These are phyloP conservation scores for Jaculus jaculus DNA, from an alignment of 2,113 vertebrate genomes.

Conservation along the genomic window DNA sequence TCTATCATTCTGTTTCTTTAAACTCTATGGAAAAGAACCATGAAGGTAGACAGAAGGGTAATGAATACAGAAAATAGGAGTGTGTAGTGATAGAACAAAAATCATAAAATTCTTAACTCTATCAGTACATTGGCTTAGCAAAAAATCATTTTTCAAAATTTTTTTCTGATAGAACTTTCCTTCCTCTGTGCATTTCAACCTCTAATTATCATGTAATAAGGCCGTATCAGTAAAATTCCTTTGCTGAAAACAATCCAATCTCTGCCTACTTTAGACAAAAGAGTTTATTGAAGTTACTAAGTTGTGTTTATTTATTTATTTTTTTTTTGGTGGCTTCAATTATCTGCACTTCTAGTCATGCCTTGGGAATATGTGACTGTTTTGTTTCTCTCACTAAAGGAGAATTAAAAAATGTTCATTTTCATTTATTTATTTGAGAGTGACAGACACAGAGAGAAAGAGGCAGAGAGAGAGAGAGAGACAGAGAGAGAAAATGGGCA, in stretches of 20 bases:
- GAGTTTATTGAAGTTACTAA: not conserved
- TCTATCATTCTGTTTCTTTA: not conserved
- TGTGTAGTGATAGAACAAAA: not conserved
- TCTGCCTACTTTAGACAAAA: constrained; percentile 7
- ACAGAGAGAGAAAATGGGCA: no score
- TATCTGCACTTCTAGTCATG: not conserved
- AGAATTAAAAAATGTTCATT: no score
- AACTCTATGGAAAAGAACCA: constrained; percentile 2
- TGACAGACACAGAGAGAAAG: no score
- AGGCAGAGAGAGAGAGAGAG: no score
- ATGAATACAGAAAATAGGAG: constrained; percentile 14
- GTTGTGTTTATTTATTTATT: not conserved
- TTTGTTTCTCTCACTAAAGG: not conserved
- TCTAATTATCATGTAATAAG: not conserved
- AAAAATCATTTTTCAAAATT: not conserved
- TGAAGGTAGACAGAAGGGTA: not conserved
- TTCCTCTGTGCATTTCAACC: not conserved
- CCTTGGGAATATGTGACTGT: not conserved
- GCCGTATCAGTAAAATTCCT: not conserved
- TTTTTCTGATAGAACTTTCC: not conserved
- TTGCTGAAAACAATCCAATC: constrained; percentile 20
- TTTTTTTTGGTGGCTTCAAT: not conserved
- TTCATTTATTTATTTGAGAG: no score
- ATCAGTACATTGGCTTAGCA: constrained; percentile 22
- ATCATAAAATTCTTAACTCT: constrained; percentile 31